Base-by-base conservation (phyloP, 2,888 invertebrate genomes). In the Agonopterix subpropinquella region DNA sequence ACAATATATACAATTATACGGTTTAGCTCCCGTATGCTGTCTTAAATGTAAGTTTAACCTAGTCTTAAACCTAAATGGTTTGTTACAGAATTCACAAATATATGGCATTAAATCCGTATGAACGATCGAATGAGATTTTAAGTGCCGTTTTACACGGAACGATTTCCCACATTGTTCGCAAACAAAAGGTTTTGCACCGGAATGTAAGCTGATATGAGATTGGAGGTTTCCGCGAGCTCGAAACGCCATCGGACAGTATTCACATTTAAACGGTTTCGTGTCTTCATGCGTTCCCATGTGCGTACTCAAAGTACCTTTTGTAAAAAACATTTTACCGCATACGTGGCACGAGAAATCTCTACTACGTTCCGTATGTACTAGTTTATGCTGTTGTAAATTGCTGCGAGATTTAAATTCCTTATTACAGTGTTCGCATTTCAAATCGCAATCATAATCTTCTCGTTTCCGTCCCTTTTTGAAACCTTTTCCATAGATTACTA, bases 311-410 rank as follows among this genome's bases (percentile, higher is more conserved):
- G 87, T 80, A 0, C 88, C 88, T 67, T 87, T 87, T 0, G 85
- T 87, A 28, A 78, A 88, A 56, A 88, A 88, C 85, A 85, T 87
- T 63, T 88, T 88, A 0, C 88, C 88, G 4, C 88, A 88, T 0
- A 87, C 56, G 44, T 88, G 88, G 51, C 88, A 88, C 0, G 87
- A 77, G 43, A 84, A 88, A 11, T 88, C 77, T 57, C 83, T 63
- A 8, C 74, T 76, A 0, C 85, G 77, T 55, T 87, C 86, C 47
- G 84, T 89, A 49, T 90, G 88, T 0, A 84, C 70, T 1, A 80
- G 52, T 48, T 74, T 78, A 49, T 89, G 89, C 35, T 83, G 84
- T 2, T 72, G 70, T 1, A 88, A 55, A 48, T 84, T 86, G 11
- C 82, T 80, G 1, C 75, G 60, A 0, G 84, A 77, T 54, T 88